phyloP scores from a whole-genome alignment of 2,113 vertebrate species.

The Ciconia maguari region DNA sequence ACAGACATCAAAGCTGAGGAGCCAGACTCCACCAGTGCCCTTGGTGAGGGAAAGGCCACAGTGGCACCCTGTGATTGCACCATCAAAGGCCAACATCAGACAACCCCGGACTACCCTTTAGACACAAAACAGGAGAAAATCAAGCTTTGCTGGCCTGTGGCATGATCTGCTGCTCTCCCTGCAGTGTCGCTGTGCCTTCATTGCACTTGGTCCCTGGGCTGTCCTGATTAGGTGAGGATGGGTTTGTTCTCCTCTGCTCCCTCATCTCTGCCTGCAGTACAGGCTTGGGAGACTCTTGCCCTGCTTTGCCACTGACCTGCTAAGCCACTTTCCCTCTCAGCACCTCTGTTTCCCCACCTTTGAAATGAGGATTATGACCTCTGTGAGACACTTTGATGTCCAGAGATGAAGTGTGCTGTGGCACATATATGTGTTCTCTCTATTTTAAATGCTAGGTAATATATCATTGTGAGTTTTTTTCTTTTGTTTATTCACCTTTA shows the following conservation, averaged over 20 bases:
- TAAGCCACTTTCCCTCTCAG: conserved; percentile 23
- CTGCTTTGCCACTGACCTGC: not conserved
- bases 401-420: not conserved
- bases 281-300: not conserved
- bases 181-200: not conserved
- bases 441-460: not conserved
- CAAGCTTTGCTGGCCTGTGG: not conserved
- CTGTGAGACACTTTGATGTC: conserved; percentile 10
- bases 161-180: not conserved
- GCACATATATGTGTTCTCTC: not conserved
- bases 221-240: not conserved
- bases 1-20: not conserved
- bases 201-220: not conserved
- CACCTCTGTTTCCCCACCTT: conserved; percentile 15
- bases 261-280: not conserved
- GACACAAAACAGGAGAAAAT: not conserved
- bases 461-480: rapidly evolving
- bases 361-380: conserved; percentile 22
- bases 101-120: not conserved
- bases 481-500: not conserved
- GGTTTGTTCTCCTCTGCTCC: not conserved
- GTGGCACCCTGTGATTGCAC: not conserved
- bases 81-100: not conserved
- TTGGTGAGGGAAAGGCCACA: not conserved
- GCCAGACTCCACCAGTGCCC: not conserved